These are phyloP conservation scores for Drosophila simulans DNA, from an alignment of 1,140 invertebrate genomes.

Conservation along the genomic window DNA sequence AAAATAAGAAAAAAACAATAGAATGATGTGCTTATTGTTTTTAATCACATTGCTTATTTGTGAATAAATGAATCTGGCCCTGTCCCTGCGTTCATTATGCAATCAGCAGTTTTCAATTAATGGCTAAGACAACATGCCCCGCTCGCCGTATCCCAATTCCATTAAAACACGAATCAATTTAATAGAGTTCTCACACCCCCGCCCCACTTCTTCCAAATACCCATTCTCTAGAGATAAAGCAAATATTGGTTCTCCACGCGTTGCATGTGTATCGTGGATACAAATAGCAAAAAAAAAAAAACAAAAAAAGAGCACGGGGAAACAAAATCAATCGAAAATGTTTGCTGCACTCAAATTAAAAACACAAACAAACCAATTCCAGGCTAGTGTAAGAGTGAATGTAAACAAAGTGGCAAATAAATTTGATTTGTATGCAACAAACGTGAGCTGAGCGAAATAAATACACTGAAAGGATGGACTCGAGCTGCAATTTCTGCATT, in stretches of 20 bases:
- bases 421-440: constrained; percentile 58
- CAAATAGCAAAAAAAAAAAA: not conserved
- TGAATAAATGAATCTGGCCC: constrained; percentile 10
- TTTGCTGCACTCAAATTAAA: constrained; percentile 69
- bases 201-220: not conserved
- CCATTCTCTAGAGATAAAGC: constrained; percentile 32
- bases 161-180: constrained; percentile 52
- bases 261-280: constrained; percentile 9
- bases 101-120: constrained; percentile 49
- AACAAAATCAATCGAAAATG: constrained; percentile 58
- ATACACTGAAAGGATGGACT: constrained; percentile 1
- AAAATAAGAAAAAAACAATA: not conserved
- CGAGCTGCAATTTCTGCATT: constrained; percentile 22
- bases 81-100: constrained; percentile 43
- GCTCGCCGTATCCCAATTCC: constrained; percentile 24
- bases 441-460: constrained; percentile 20
- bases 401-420: constrained; percentile 75
- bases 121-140: constrained; percentile 46
- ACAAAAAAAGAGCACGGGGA: not conserved
- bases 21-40: constrained; percentile 6
- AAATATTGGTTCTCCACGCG: constrained; percentile 40
- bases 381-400: constrained; percentile 39
- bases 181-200: constrained; percentile 32
- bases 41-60: constrained; percentile 19
- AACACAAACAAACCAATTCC: constrained; percentile 52